Evolutionary conservation across 2,888 invertebrate species (phyloP), one percentile per base, ranked within the genome.

Genomic region (Rotaria sp.): DNA sequence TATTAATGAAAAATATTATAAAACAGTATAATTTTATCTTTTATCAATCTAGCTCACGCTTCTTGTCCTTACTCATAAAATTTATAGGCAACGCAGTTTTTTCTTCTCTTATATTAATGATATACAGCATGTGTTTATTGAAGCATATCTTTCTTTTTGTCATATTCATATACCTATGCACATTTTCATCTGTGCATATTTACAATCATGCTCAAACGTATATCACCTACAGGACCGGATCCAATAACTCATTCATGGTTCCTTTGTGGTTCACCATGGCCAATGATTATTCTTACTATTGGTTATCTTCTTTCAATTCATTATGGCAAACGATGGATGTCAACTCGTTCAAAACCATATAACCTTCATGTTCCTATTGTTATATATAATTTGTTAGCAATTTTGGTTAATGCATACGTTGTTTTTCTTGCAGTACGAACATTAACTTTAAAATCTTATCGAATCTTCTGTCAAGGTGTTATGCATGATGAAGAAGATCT

Each of bases 391-490:
- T n/a, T 80, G 0, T 15, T n/a, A 11, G 80, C 80, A 15, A 21
- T 80, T n/a, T 11, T 80, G 13, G 26, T 45, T 13, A 80, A 80
- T 80, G 80, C 45, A 24, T 80, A 80, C 26, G 80, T 80, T 15
- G 45, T 80, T n/a, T 3, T 41, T 13, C 45, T 80, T 13, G 45
- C 80, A 45, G 11, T 80, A 4, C 45, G 45, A 45, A 80, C 80
- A 45, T 2, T 80, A 80, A 45, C 45, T 21, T 26, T 10, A 13
- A 41, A 21, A 45, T 18, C 80, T 11, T 80, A 80, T 80, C 80
- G 80, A 15, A 80, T 80, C 13, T 80, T n/a, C 45, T 80, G 80
- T 15, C 80, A 80, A 45, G 45, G 80, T 45, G 80, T 80, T n/a
- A 24, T 80, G 26, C 80, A 80, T 45, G 15, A 7, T 26, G 2